These are phyloP conservation scores for Protosalanx chinensis DNA, from an alignment of 2,797 vertebrate species.

Conservation along the genomic window DNA sequence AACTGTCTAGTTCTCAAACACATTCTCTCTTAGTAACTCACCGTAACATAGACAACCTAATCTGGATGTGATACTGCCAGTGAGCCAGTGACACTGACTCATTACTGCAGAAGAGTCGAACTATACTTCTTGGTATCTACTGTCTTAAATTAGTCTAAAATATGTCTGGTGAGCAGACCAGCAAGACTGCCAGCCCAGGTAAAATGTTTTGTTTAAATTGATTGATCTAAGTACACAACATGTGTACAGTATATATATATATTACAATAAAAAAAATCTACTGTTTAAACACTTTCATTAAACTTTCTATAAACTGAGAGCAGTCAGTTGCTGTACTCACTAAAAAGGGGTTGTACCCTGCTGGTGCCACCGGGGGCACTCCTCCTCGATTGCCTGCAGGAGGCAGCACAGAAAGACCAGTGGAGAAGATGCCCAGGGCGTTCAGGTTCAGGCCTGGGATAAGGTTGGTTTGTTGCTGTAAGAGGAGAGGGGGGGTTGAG, in stretches of 20 bases:
- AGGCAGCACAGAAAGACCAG: conserved; percentile 83
- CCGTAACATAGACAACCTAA: neutral
- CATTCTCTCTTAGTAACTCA: neutral
- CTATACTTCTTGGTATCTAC: conserved; percentile 7
- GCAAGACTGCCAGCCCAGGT: neutral
- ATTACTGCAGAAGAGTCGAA: conserved; percentile 50
- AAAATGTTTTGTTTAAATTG: conserved; percentile 11
- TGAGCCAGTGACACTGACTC: conserved; percentile 66
- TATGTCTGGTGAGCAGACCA: conserved; percentile 30
- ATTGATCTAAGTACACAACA: neutral
- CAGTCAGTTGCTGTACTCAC: conserved; percentile 67
- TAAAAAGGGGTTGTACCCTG: conserved; percentile 85
- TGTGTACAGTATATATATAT: too few species aligned
- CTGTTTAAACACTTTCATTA: neutral
- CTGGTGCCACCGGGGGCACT: conserved; percentile 62
- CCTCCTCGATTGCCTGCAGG: conserved; percentile 76
- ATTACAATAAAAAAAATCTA: neutral
- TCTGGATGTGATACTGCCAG: conserved; percentile 50
- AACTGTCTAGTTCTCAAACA: neutral
- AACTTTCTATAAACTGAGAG: too few species aligned
- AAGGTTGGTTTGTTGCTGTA: conserved; percentile 90
- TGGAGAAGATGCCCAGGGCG: conserved; percentile 92
- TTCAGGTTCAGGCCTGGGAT: conserved; percentile 93
- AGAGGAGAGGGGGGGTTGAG: neutral
- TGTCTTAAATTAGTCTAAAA: conserved; percentile 22